Percentiles rank a stretch among this genome's conserved stretches.
Conservation (phyloP, 2,113 vertebrate species). For the Labeo catla region DNA sequence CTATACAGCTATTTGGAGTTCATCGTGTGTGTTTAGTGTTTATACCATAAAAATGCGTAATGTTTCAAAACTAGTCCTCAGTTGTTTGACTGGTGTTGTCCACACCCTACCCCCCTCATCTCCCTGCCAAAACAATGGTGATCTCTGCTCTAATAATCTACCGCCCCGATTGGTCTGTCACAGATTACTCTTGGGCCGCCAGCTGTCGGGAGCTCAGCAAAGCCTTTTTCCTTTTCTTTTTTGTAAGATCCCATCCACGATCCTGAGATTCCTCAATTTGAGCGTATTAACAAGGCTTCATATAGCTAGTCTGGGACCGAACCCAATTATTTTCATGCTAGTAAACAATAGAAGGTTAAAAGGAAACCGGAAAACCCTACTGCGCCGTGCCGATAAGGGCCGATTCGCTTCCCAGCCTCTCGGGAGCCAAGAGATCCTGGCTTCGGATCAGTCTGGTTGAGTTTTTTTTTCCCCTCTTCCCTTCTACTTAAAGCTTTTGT, state of each 20-base stretch:
- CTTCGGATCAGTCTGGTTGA: conserved; percentile 38
- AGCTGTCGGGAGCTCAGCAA: conserved; percentile 61
- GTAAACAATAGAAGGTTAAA: conserved; percentile 59
- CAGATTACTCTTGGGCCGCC: conserved; percentile 62
- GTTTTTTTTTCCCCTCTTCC: conserved; percentile 7
- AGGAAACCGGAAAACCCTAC: conserved; percentile 58
- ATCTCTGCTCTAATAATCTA: conserved; percentile 65
- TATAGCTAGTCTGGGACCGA: conserved; percentile 41
- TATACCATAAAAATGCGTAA: neutral
- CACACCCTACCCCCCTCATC: conserved; percentile 27
- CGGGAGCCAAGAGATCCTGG: conserved; percentile 49
- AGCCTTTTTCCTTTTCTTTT: conserved; percentile 47
- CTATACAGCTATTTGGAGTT: neutral
- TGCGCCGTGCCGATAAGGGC: conserved; percentile 57
- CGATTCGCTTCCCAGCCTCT: conserved; percentile 51
- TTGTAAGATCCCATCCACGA: conserved; percentile 40
- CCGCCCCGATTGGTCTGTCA: conserved; percentile 55
- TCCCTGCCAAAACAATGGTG: conserved; percentile 53
- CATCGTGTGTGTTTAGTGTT: neutral
- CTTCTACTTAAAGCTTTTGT: conserved; percentile 18
- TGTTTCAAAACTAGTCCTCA: neutral
- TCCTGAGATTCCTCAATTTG: conserved; percentile 53
- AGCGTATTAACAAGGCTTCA: conserved; percentile 57
- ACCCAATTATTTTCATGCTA: conserved; percentile 56
- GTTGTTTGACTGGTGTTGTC: conserved; percentile 17